Percentiles rank a stretch among this genome's conserved stretches.
phyloP scores from a whole-genome alignment of 2,113 vertebrate genomes.

The Caranx ignobilis region DNA sequence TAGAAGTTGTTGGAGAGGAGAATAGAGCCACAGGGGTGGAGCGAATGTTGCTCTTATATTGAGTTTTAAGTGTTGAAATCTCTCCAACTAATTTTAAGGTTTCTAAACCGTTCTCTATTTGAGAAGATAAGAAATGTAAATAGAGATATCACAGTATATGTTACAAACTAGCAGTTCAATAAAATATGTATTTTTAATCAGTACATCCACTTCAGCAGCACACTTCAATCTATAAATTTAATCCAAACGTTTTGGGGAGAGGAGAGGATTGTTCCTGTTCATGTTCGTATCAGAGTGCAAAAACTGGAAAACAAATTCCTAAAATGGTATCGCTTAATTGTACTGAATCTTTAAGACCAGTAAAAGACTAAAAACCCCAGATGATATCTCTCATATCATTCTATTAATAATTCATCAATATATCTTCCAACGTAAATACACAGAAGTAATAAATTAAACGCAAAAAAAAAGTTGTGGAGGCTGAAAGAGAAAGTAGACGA shows the following conservation, averaged over 20 bases:
- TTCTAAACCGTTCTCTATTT: neutral
- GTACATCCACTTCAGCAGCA: neutral
- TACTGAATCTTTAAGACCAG: slow-evolving; percentile 13
- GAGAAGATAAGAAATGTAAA: neutral
- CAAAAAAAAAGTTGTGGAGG: slow-evolving; percentile 5
- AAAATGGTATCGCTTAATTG: slow-evolving; percentile 6
- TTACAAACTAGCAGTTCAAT: neutral
- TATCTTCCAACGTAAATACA: neutral
- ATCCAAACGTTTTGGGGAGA: neutral
- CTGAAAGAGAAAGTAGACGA: slow-evolving; percentile 25
- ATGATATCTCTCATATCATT: slow-evolving; percentile 14
- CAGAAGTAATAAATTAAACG: slow-evolving; percentile 43
- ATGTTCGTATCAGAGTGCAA: neutral
- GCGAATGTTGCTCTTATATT: neutral
- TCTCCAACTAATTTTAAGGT: neutral
- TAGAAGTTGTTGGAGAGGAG: neutral
- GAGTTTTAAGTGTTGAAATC: neutral
- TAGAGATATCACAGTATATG: neutral
- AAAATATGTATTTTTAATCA: neutral
- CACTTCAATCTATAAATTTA: neutral
- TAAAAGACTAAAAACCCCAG: slow-evolving; percentile 15
- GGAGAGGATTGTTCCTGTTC: neutral
- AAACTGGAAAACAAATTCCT: neutral
- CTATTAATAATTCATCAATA: slow-evolving; percentile 52
- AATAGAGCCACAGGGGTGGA: neutral